A percentile compares a stretch with the other conserved stretches of the same genome.
These are phyloP conservation scores for Eretmocerus hayati DNA, from an alignment of 2,888 invertebrate genomes.

Conservation along the genomic window DNA sequence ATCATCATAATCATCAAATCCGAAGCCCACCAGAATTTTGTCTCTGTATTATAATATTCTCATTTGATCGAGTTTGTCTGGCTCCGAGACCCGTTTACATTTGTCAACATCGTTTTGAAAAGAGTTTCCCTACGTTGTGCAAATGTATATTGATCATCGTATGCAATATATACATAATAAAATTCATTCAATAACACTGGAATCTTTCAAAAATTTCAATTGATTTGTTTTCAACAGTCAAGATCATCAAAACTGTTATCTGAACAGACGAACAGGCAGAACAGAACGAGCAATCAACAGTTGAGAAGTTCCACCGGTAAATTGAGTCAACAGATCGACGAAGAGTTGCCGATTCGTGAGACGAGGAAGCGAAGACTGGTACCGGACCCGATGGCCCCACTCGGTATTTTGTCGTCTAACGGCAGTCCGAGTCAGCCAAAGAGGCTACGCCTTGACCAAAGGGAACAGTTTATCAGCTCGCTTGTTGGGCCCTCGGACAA, in stretches of 20 bases:
- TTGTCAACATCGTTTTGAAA: too few relatives aligned
- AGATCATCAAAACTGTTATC: conserved; percentile 21
- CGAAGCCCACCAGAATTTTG: too few relatives aligned
- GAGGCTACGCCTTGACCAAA: conserved; percentile 37
- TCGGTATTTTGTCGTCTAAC: conserved; percentile 16
- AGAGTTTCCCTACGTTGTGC: too few relatives aligned
- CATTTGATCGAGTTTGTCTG: too few relatives aligned
- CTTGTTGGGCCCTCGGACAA: conserved; percentile 38
- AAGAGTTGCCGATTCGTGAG: conserved; percentile 5
- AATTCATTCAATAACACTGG: too few relatives aligned
- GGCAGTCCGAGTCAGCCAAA: conserved; percentile 31
- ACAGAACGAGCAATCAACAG: conserved; percentile 3
- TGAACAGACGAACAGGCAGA: conserved; percentile 1
- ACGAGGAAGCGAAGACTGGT: conserved; percentile 27
- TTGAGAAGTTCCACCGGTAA: neutral
- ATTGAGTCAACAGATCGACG: neutral
- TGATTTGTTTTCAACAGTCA: too few relatives aligned
- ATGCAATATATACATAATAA: too few relatives aligned
- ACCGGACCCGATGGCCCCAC: neutral
- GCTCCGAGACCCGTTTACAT: too few relatives aligned
- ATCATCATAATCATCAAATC: too few relatives aligned
- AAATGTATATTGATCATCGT: too few relatives aligned
- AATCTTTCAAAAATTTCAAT: too few relatives aligned
- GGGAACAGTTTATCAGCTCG: conserved; percentile 40
- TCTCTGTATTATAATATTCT: too few relatives aligned